phyloP scores from a whole-genome alignment of 2,113 vertebrate genomes.

The Cichladusa arquata region DNA sequence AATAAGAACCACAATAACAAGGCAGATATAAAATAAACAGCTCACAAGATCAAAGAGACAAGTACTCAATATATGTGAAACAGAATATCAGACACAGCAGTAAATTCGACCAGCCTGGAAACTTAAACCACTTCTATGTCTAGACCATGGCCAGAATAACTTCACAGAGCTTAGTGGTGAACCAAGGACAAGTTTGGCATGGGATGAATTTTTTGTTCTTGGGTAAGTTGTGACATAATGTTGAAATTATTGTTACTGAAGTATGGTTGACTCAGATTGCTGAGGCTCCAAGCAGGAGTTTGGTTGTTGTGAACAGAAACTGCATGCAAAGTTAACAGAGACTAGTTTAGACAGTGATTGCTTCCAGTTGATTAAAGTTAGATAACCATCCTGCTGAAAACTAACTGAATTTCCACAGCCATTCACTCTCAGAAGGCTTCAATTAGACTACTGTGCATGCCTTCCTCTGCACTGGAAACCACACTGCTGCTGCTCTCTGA shows the following conservation, averaged over 20 bases:
- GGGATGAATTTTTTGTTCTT: slow-evolving; percentile 25
- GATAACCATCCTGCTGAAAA: slow-evolving; percentile 47
- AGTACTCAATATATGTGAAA: background rate
- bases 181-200: background rate
- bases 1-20: slow-evolving; percentile 39
- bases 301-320: slow-evolving; percentile 7
- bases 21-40: slow-evolving; percentile 41
- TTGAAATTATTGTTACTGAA: slow-evolving; percentile 36
- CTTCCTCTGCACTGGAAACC: background rate
- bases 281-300: slow-evolving; percentile 28
- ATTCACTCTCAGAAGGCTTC: slow-evolving; percentile 39
- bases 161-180: slow-evolving; percentile 2
- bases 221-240: slow-evolving; percentile 13
- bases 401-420: slow-evolving; percentile 40
- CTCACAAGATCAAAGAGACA: slow-evolving; percentile 10
- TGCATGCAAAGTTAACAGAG: slow-evolving; percentile 7
- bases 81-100: background rate
- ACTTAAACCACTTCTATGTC: background rate
- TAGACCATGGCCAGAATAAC: background rate
- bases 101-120: background rate
- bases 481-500: background rate
- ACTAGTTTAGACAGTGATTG: slow-evolving; percentile 1
- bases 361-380: slow-evolving; percentile 39
- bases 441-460: slow-evolving; percentile 49
- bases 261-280: slow-evolving; percentile 35